These are phyloP conservation scores for Onchidella celtica DNA, from an alignment of 2,888 invertebrate species.

Conservation along the genomic window DNA sequence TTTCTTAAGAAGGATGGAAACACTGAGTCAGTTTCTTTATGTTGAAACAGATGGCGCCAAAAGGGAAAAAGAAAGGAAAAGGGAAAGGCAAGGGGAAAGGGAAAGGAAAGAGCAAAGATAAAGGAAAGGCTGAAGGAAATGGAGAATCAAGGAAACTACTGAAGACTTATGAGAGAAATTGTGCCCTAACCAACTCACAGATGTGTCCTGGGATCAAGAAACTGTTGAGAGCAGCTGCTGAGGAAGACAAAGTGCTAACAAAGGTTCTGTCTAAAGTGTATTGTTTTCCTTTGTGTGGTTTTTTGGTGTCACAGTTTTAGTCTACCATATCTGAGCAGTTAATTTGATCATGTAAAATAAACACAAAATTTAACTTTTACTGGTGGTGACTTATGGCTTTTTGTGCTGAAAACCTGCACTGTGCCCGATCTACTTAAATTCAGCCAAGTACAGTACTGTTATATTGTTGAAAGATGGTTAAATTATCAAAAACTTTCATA, in stretches of 20 bases:
- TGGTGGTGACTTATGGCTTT: no score
- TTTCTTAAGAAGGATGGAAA: neutral
- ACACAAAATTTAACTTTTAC: no score
- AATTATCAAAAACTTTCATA: no score
- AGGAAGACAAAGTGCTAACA: conserved; percentile 63
- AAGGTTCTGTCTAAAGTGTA: conserved; percentile 57
- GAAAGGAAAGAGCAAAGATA: conserved; percentile 60
- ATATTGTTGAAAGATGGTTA: no score
- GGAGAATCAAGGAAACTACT: conserved; percentile 63
- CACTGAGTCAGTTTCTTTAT: neutral
- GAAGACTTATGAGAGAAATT: conserved; percentile 70
- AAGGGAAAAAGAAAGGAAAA: conserved; percentile 50
- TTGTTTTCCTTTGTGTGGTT: no score
- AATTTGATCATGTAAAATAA: no score
- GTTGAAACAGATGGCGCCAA: no score
- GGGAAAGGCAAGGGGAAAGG: conserved; percentile 51
- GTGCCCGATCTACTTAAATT: no score
- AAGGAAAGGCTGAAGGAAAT: conserved; percentile 60
- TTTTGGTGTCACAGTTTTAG: no score
- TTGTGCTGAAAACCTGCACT: no score
- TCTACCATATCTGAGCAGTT: no score
- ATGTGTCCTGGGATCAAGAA: conserved; percentile 67
- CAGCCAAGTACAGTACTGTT: no score
- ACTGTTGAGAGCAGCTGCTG: conserved; percentile 63
- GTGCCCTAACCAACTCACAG: conserved; percentile 65